Conservation (phyloP, 1,140 invertebrate genomes). For the Samia ricini region DNA sequence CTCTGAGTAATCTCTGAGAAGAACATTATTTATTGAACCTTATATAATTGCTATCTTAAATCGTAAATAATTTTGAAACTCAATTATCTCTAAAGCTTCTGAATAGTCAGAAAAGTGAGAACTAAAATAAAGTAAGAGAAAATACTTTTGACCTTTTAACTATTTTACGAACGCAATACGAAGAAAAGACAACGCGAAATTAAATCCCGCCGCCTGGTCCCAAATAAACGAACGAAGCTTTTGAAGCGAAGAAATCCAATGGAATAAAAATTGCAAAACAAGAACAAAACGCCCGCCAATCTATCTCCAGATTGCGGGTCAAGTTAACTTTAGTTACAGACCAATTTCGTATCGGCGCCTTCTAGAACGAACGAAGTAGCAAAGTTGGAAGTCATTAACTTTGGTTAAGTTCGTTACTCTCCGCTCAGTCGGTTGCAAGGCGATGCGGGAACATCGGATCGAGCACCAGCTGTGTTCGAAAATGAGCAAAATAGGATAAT, state of each 20-base stretch:
- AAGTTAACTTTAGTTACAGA: constrained; percentile 25
- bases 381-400: constrained; percentile 29
- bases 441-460: constrained; percentile 10
- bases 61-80: too few species aligned
- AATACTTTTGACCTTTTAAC: not conserved
- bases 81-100: too few species aligned
- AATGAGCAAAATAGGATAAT: constrained; percentile 30
- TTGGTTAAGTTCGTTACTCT: constrained; percentile 28
- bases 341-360: constrained; percentile 26
- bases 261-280: constrained; percentile 2
- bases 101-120: too few species aligned
- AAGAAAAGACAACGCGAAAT: not conserved
- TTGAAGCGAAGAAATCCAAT: not conserved
- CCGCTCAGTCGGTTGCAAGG: constrained; percentile 18
- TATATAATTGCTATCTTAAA: too few species aligned
- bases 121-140: too few species aligned
- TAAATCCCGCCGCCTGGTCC: not conserved
- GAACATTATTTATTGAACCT: too few species aligned
- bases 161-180: not conserved
- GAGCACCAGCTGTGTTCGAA: constrained; percentile 22
- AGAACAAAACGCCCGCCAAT: constrained; percentile 22
- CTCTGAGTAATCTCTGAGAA: too few species aligned
- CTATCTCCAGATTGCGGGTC: constrained; percentile 24
- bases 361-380: constrained; percentile 19
- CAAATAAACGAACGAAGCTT: constrained; percentile 2